A percentile compares a stretch with the other conserved stretches of the same genome.
These are phyloP conservation scores for Hoplodrina blanda DNA, from an alignment of 2,888 invertebrate species.

Conservation along the genomic window DNA sequence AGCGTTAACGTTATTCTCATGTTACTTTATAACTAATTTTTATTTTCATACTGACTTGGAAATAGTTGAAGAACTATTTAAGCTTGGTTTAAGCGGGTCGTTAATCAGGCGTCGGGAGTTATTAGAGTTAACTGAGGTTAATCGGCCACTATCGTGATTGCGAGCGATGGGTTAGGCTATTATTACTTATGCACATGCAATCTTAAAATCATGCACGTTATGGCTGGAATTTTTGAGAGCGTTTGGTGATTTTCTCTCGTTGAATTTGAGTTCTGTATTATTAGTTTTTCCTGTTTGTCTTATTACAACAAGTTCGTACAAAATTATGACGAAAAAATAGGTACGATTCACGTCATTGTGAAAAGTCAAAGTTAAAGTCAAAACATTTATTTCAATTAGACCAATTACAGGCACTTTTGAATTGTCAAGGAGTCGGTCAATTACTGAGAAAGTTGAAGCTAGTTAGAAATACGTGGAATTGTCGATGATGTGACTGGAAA, in stretches of 20 bases:
- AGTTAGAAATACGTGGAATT: too few relatives aligned
- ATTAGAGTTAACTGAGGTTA: conserved; percentile 48
- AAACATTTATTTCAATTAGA: too few relatives aligned
- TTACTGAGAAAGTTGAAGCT: too few relatives aligned
- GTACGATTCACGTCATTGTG: too few relatives aligned
- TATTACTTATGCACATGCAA: conserved; percentile 56
- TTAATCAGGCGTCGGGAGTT: conserved; percentile 45
- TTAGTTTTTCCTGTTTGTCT: background rate
- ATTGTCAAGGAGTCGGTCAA: too few relatives aligned
- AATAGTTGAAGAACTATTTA: conserved; percentile 49
- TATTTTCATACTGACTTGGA: conserved; percentile 53
- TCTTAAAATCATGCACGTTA: conserved; percentile 44
- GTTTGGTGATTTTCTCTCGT: conserved; percentile 4
- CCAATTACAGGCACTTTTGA: too few relatives aligned
- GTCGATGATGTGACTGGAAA: too few relatives aligned
- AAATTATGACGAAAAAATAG: too few relatives aligned
- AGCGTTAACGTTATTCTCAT: conserved; percentile 32
- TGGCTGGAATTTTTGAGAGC: conserved; percentile 15
- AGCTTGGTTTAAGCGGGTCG: conserved; percentile 38
- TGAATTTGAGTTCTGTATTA: background rate
- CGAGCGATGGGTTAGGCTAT: conserved; percentile 26
- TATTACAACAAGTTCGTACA: too few relatives aligned
- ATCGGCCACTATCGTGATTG: conserved; percentile 53
- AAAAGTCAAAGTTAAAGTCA: too few relatives aligned
- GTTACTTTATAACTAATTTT: conserved; percentile 60